Percentiles rank a stretch among this genome's conserved stretches.
These are phyloP conservation scores for Tetrao urogallus DNA, from an alignment of 2,113 vertebrate genomes.

Conservation along the genomic window DNA sequence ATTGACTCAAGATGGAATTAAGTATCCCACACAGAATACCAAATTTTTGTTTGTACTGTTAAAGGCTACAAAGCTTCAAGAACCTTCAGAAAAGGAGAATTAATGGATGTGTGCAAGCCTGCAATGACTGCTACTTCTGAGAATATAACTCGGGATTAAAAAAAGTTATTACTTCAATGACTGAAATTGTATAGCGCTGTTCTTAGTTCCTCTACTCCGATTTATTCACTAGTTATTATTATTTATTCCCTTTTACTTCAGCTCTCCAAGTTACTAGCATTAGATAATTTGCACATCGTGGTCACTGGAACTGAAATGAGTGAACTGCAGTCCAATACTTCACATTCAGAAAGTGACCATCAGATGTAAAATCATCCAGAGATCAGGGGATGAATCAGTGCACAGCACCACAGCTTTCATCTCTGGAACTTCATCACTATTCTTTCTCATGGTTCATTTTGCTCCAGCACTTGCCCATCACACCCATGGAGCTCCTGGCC, in stretches of 20 bases:
- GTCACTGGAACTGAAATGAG: neutral
- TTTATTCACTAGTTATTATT: neutral
- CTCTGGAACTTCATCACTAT: neutral
- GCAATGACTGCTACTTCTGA: neutral
- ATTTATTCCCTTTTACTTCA: neutral
- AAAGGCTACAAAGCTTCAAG: neutral
- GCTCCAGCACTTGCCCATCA: neutral
- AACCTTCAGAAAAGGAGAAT: neutral
- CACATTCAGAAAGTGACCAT: neutral
- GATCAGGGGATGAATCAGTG: neutral
- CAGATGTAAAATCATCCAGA: neutral
- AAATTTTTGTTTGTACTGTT: neutral
- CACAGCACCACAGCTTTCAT: fast-evolving
- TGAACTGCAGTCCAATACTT: neutral
- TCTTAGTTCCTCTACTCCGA: neutral
- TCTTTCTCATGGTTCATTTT: neutral
- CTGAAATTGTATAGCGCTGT: neutral
- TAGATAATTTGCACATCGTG: neutral
- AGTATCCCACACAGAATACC: fast-evolving
- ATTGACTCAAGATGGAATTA: neutral
- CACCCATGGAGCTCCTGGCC: neutral
- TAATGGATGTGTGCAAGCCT: neutral
- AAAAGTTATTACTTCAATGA: neutral
- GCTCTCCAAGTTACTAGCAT: neutral
- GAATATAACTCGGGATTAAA: neutral